Evolutionary conservation across 2,888 invertebrate genomes (phyloP), one percentile per base, ranked within the genome.

Genomic region (Sicus ferrugineus): DNA sequence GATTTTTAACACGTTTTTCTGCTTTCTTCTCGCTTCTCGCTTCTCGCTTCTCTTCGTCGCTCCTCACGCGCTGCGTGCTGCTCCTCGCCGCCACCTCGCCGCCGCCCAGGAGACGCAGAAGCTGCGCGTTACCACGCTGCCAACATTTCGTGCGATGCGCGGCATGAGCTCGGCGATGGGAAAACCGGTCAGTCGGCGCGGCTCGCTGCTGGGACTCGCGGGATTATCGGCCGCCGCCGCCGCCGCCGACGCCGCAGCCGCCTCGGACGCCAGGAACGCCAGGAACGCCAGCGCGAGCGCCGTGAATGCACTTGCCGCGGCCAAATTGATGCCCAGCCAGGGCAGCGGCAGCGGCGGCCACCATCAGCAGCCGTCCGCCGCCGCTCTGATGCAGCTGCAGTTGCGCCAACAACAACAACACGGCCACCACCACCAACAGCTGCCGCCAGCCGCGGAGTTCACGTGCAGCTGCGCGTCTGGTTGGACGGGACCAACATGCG

Each of bases 401-500:
- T 70, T 70, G 54, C 70, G 73, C 65, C 61, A 73, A 54, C 68
- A 72, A 46, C 73, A 70, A 64, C 73, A 75, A 58, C 73, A 73
- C 65, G 70, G 73, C 68, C 71, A 72, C 68, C 59, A 67, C 31
- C 73, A 75, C 54, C 76, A 77, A 66, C 75, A 76, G 76, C 72
- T 74, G 73, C 80, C 81, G 75, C 81, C 84, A 66, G 76, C 80
- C 67, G 86, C 87, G 66, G 89, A 89, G 76, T 94, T 91, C 84
- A 87, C 87, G 73, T 96, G 96, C 87, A 89, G 90, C 66, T 96
- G 96, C 86, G 89, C 90, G 67, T 88, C 91, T 23, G 96, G 96
- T 79, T 96, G 94, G 92, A 89, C 91, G 62, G 96, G 96, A 71
- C 87, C 90, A 70, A 90, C 90, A 74, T 95, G 95, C 86, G 91